phyloP scores from a whole-genome alignment of 1,140 invertebrate genomes.

The Habropoda laboriosa region DNA sequence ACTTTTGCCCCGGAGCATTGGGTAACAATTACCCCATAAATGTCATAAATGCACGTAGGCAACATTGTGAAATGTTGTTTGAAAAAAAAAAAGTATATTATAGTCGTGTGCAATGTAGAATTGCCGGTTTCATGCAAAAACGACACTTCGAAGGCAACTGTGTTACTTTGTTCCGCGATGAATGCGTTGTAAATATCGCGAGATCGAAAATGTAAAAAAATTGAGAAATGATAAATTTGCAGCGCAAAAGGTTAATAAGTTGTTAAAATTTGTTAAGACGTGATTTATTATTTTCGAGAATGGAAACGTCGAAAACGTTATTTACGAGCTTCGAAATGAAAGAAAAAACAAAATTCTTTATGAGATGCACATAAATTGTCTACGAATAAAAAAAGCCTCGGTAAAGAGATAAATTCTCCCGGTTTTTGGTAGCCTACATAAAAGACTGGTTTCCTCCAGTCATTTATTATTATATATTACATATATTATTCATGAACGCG shows the following conservation, averaged over 20 bases:
- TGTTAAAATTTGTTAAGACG: too few relatives aligned
- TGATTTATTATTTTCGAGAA: too few relatives aligned
- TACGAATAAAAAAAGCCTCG: not conserved
- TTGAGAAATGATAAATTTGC: too few relatives aligned
- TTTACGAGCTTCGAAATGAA: not conserved
- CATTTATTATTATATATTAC: constrained; percentile 25
- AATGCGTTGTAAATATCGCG: too few relatives aligned
- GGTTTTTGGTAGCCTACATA: not conserved
- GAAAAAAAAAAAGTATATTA: not conserved
- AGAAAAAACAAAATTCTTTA: not conserved
- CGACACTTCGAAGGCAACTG: too few relatives aligned
- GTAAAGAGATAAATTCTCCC: constrained; percentile 16
- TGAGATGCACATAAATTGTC: not conserved
- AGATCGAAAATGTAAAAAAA: too few relatives aligned
- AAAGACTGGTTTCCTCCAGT: not conserved
- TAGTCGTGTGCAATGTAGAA: not conserved
- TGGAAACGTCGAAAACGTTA: too few relatives aligned
- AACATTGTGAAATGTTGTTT: not conserved
- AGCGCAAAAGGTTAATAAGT: too few relatives aligned
- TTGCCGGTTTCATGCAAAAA: not conserved
- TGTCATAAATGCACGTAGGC: not conserved
- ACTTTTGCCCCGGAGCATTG: not conserved
- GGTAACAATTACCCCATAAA: constrained; percentile 6
- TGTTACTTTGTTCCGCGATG: too few relatives aligned
- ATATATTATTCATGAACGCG: constrained; percentile 39